Conservation (phyloP, 1,140 invertebrate genomes). For the Babylonia areolata region DNA sequence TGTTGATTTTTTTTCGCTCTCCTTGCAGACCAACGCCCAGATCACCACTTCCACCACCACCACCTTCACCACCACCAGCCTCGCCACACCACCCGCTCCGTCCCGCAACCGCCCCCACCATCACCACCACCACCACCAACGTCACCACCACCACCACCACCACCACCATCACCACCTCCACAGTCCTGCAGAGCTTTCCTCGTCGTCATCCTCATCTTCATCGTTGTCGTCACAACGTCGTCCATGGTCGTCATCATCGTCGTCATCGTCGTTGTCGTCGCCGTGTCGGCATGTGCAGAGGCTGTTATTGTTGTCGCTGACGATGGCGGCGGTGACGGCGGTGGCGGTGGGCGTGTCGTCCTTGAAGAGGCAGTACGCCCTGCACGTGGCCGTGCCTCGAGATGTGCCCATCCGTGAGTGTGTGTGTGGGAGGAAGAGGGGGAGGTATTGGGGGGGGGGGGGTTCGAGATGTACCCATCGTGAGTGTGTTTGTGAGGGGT, state of each 20-base stretch:
- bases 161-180: background rate
- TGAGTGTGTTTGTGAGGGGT: background rate
- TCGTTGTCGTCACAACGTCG: too few relatives aligned
- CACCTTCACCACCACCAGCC: background rate
- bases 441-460: too few relatives aligned
- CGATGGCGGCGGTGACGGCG: slow-evolving; percentile 14
- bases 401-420: slow-evolving; percentile 1
- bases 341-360: slow-evolving; percentile 32
- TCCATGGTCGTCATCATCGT: background rate
- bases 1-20: background rate
- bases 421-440: background rate
- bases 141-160: background rate
- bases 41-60: background rate
- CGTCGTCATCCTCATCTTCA: background rate
- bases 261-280: background rate
- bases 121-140: background rate
- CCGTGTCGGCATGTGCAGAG: background rate
- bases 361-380: background rate
- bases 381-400: slow-evolving; percentile 26
- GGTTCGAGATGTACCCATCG: background rate
- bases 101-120: too few relatives aligned
- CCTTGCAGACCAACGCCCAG: too few relatives aligned
- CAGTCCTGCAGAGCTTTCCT: background rate
- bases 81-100: background rate
- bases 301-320: slow-evolving; percentile 19